Percentiles rank a stretch among this genome's conserved stretches.
These are phyloP conservation scores for Pavo muticus DNA, from an alignment of 2,113 vertebrate species.

Conservation along the genomic window DNA sequence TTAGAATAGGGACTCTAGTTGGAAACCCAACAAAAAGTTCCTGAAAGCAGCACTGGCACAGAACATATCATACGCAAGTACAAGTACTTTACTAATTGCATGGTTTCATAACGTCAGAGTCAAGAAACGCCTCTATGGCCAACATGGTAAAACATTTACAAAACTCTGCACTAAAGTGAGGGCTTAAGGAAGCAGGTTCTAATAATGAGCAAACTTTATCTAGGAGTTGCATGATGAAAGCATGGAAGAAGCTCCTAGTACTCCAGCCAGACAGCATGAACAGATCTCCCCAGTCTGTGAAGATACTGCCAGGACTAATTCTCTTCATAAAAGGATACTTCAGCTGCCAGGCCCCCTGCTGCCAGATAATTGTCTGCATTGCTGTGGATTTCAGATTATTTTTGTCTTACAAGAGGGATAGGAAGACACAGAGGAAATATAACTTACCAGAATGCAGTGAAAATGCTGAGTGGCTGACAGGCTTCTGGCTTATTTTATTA, in stretches of 20 bases:
- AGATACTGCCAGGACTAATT: background rate
- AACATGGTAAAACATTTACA: background rate
- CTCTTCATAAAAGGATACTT: background rate
- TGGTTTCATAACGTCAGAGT: background rate
- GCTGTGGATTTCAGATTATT: background rate
- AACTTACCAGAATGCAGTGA: background rate
- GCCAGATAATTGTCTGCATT: background rate
- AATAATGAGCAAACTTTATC: background rate
- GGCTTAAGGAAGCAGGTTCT: background rate
- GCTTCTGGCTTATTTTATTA: conserved; percentile 18
- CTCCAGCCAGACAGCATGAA: background rate
- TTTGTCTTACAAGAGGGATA: background rate
- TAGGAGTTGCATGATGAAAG: background rate
- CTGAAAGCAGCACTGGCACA: background rate
- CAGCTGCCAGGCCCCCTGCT: background rate
- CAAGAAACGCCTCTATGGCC: background rate
- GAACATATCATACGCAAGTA: accelerated
- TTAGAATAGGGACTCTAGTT: background rate
- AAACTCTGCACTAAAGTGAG: background rate
- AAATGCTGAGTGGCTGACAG: conserved; percentile 30
- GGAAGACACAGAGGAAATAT: conserved; percentile 1
- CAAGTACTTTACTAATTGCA: background rate
- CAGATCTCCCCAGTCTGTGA: background rate
- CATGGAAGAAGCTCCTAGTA: background rate
- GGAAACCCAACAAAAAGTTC: background rate